These are phyloP conservation scores for Sarcophaga peregrina DNA, from an alignment of 1,140 invertebrate genomes.

Conservation along the genomic window DNA sequence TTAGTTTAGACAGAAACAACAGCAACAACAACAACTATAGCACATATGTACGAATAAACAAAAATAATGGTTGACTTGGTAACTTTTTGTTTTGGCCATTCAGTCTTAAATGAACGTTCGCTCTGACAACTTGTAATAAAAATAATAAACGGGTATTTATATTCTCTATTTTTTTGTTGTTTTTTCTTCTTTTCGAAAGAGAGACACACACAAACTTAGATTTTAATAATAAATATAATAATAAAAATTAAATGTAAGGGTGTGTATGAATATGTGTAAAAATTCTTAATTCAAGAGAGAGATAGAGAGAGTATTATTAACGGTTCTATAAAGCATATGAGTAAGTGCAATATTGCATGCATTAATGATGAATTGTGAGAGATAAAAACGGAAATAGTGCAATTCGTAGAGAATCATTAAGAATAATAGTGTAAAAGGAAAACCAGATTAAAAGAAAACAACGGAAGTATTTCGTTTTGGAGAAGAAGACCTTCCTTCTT, in stretches of 20 bases:
- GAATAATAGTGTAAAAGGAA: not conserved
- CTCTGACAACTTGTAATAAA: slow-evolving; percentile 31
- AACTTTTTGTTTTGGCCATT: slow-evolving; percentile 31
- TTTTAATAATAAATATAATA: not conserved
- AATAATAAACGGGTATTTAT: not conserved
- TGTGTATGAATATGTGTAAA: not conserved
- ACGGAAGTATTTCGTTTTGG: not conserved
- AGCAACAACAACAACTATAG: not conserved
- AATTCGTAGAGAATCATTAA: not conserved
- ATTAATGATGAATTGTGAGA: not conserved
- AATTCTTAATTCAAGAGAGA: not conserved
- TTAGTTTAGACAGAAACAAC: slow-evolving; percentile 19
- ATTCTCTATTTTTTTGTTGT: not conserved
- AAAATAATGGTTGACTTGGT: slow-evolving; percentile 34
- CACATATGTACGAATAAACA: not conserved
- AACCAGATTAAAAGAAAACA: not conserved
- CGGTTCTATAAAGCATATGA: not conserved
- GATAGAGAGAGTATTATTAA: not conserved
- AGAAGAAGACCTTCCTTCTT: not conserved
- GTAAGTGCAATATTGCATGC: not conserved
- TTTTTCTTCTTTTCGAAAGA: not conserved
- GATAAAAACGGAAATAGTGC: slow-evolving; percentile 21
- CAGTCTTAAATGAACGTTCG: slow-evolving; percentile 34
- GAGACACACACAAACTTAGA: not conserved
- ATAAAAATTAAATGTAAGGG: not conserved